Evolutionary conservation across 2,888 invertebrate genomes (phyloP).

Genomic region (Pteria penguin): DNA sequence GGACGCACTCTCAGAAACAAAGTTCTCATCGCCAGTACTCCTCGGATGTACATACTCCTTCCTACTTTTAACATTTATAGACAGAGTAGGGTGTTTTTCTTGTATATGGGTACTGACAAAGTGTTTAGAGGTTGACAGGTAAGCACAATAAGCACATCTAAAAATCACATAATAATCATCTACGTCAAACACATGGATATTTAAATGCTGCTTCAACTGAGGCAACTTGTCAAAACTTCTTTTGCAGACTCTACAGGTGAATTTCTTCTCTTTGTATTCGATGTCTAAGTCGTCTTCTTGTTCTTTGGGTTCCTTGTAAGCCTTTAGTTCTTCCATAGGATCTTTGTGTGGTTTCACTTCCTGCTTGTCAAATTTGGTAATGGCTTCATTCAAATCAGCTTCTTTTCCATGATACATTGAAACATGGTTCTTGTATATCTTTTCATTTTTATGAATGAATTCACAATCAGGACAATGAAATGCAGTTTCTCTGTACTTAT

Average conservation of each 20-base stretch:
- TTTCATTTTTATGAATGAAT: conserved; percentile 42
- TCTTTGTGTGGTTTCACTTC: background rate
- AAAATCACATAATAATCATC: conserved; percentile 49
- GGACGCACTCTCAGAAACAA: conserved; percentile 1
- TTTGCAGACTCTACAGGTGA: conserved; percentile 56
- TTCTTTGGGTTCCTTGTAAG: too few relatives aligned
- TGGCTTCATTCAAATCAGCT: conserved; percentile 19
- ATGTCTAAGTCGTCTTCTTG: background rate
- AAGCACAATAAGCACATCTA: conserved; percentile 57
- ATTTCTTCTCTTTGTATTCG: conserved; percentile 22
- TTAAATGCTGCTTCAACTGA: conserved; percentile 49
- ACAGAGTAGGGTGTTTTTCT: conserved; percentile 49
- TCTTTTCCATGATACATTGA: background rate
- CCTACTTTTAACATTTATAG: conserved; percentile 48
- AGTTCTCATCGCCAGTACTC: background rate
- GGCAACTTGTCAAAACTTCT: conserved; percentile 49
- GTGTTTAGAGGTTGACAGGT: conserved; percentile 56
- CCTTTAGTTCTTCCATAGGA: background rate
- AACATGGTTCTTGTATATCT: conserved; percentile 46
- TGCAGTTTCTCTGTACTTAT: conserved; percentile 39
- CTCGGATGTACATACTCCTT: conserved; percentile 43
- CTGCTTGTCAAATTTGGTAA: background rate
- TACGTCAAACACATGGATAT: conserved; percentile 32
- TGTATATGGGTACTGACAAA: conserved; percentile 50
- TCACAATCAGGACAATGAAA: conserved; percentile 49